Percentiles rank a stretch among this genome's conserved stretches.
These are phyloP conservation scores for Equus przewalskii DNA, from an alignment of 2,113 vertebrate genomes.

Conservation along the genomic window DNA sequence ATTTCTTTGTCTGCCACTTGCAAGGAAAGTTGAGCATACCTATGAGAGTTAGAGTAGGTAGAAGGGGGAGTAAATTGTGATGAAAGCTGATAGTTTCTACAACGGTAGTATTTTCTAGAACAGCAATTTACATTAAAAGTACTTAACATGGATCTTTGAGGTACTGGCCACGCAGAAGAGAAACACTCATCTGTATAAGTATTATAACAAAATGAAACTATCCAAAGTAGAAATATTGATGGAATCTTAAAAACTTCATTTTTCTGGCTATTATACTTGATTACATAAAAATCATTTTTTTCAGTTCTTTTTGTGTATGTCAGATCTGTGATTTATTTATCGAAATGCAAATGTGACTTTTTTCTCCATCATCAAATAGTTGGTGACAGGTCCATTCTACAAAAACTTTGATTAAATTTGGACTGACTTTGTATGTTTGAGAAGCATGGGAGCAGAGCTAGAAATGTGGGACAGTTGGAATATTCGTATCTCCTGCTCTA, in stretches of 20 bases:
- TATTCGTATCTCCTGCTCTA: slow-evolving; percentile 26
- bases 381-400: neutral
- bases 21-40: neutral
- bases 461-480: slow-evolving; percentile 9
- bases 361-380: slow-evolving; percentile 23
- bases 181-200: neutral
- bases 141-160: neutral
- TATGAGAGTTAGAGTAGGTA: neutral
- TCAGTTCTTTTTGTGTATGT: neutral
- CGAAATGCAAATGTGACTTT: slow-evolving; percentile 19
- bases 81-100: neutral
- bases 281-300: slow-evolving; percentile 11
- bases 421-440: slow-evolving; percentile 8
- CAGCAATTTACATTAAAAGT: neutral
- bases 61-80: neutral
- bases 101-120: neutral
- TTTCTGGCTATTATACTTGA: neutral
- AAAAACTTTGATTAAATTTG: neutral
- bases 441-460: neutral
- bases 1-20: slow-evolving; percentile 10
- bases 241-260: slow-evolving; percentile 31
- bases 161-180: neutral
- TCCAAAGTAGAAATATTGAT: slow-evolving; percentile 7
- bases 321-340: slow-evolving; percentile 15
- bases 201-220: neutral